Base-by-base conservation (phyloP, 2,888 invertebrate genomes). In the Nemoura dubitans region DNA sequence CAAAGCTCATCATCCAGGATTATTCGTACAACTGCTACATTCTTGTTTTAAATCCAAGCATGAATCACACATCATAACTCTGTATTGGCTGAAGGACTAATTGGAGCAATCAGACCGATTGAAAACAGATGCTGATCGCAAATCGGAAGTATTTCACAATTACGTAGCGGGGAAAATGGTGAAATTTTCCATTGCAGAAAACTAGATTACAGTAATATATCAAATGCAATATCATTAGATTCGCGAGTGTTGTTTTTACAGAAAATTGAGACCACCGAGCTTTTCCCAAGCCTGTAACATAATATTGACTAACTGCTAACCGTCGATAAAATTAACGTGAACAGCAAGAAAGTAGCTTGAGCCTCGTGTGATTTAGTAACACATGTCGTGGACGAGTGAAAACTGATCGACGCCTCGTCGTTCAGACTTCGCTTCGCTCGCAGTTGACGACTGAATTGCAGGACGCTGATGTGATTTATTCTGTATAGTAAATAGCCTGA, bases 121-220 rank as follows among this genome's bases (percentile, higher is more conserved):
- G 59, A 59, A 59, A 59, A 59, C 59, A 59, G 14, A 21, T 59
- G 59, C 59, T 59, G 59, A 21, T 59, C 59, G 59, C 59, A 21
- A 59, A 59, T 59, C 59, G 59, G 59, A 59, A 59, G 59, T 59
- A 59, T 59, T 59, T 59, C 59, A 59, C 14, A 59, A 59, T 59
- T 59, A 21, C 14, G 59, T 14, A 59, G 21, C 21, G 21, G 36
- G 10, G 59, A 59, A 21, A 59, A 59, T 59, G 14, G 21, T 3
- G 59, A 7, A 59, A 59, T 59, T 59, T 59, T 59, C 59, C 59
- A 59, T 21, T 59, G 59, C 59, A 59, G 59, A 59, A 59, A 10
- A 59, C 21, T 10, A 16, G 59, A 59, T 59, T 59, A 21, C 59
- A 59, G 16, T 21, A 3, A 59, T 59, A 21, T 21, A 16, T 59